These are phyloP conservation scores for Micrasema minimum DNA, from an alignment of 1,140 invertebrate species.

Conservation along the genomic window DNA sequence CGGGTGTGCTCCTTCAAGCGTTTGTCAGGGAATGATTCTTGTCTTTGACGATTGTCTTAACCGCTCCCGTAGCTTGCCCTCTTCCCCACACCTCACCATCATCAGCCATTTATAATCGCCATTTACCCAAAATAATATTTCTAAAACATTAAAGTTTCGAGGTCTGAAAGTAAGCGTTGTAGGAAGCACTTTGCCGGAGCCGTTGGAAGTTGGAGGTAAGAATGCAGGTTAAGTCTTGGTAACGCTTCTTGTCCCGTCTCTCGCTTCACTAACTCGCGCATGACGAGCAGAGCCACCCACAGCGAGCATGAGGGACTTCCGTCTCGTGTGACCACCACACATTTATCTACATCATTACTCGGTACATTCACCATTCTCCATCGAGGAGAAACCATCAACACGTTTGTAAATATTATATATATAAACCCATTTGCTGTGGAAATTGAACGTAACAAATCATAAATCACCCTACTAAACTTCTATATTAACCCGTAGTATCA, in stretches of 20 bases:
- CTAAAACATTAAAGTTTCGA: slow-evolving; percentile 27
- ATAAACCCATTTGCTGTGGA: slow-evolving; percentile 23
- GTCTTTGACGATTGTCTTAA: slow-evolving; percentile 51
- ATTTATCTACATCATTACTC: neutral
- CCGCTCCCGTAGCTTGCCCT: slow-evolving; percentile 32
- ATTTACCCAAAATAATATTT: slow-evolving; percentile 28
- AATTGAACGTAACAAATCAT: slow-evolving; percentile 10
- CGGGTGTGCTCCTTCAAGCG: slow-evolving; percentile 50
- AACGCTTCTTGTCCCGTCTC: slow-evolving; percentile 43
- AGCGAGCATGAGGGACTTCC: neutral
- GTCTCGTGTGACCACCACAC: neutral
- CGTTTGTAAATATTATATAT: neutral
- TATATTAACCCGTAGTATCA: neutral
- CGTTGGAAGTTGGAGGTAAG: slow-evolving; percentile 46
- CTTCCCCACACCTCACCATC: slow-evolving; percentile 30
- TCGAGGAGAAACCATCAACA: slow-evolving; percentile 10
- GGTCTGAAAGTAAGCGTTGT: slow-evolving; percentile 14
- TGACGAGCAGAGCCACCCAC: slow-evolving; percentile 40
- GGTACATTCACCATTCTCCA: neutral
- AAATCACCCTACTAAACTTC: neutral
- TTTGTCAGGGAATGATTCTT: slow-evolving; percentile 54
- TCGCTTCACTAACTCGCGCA: slow-evolving; percentile 47
- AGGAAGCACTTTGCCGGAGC: slow-evolving; percentile 27
- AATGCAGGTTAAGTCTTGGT: slow-evolving; percentile 42
- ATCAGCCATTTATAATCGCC: slow-evolving; percentile 38